Evolutionary conservation across 23 tunicate species (phyloP).

Genomic region (Pegea sp.): DNA sequence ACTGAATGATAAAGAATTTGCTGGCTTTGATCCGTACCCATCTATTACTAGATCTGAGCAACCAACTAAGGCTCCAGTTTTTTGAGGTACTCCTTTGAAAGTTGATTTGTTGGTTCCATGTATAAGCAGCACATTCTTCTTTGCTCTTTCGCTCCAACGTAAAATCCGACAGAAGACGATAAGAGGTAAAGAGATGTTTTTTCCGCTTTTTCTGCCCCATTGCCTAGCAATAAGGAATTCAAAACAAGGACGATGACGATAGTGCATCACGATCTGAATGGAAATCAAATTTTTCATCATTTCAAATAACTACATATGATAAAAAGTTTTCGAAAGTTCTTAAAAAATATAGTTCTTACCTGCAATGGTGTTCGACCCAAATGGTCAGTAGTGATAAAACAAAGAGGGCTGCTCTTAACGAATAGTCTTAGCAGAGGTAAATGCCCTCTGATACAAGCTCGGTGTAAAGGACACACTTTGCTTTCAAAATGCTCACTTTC

Average conservation of each 20-base stretch:
- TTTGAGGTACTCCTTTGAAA: slow-evolving; percentile 32
- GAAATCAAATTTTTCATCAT: too few species aligned
- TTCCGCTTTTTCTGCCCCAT: slow-evolving; percentile 69
- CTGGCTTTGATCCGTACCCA: slow-evolving; percentile 41
- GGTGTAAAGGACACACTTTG: slow-evolving; percentile 50
- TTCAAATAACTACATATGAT: too few species aligned
- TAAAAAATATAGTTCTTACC: too few species aligned
- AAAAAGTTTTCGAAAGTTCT: too few species aligned
- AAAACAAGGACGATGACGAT: slow-evolving; percentile 51
- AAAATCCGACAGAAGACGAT: slow-evolving; percentile 43
- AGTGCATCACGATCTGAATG: slow-evolving; percentile 38
- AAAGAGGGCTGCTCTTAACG: slow-evolving; percentile 45
- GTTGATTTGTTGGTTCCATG: slow-evolving; percentile 63
- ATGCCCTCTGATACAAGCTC: slow-evolving; percentile 44
- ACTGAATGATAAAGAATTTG: slow-evolving; percentile 37
- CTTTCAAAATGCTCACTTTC: slow-evolving; percentile 66
- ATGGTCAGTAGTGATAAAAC: slow-evolving; percentile 36
- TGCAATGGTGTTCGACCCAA: slow-evolving; percentile 46
- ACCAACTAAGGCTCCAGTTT: slow-evolving; percentile 64
- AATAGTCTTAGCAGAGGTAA: slow-evolving; percentile 45
- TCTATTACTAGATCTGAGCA: slow-evolving; percentile 33
- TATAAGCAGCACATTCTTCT: slow-evolving; percentile 18
- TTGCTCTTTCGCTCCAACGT: slow-evolving; percentile 77
- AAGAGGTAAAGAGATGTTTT: slow-evolving; percentile 38
- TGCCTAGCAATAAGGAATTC: slow-evolving; percentile 72